These are phyloP conservation scores for Xenopus borealis DNA, from an alignment of 2,113 vertebrate species.

Conservation along the genomic window DNA sequence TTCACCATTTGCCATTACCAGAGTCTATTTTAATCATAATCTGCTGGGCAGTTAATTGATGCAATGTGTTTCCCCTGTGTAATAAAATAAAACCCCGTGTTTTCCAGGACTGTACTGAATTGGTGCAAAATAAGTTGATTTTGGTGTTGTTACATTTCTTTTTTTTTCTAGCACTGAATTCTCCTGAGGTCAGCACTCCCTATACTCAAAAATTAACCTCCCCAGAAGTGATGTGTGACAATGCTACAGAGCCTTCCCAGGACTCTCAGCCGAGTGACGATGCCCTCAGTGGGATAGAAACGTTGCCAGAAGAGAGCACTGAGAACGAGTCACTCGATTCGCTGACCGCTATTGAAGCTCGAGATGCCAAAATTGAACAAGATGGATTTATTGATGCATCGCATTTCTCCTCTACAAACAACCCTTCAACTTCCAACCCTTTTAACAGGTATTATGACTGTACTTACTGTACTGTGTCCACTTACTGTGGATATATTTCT, in stretches of 20 bases:
- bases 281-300: not conserved
- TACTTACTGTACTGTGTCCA: constrained; percentile 5
- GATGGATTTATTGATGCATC: no score
- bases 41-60: no score
- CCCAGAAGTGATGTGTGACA: not conserved
- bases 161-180: not conserved
- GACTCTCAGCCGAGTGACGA: no score
- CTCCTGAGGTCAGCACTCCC: no score
- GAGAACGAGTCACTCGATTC: no score
- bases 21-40: no score
- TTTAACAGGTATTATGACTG: constrained; percentile 62
- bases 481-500: not conserved
- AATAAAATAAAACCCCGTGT: no score
- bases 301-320: not conserved
- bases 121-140: no score
- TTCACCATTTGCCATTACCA: no score
- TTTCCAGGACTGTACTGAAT: no score
- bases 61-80: no score
- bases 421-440: constrained; percentile 43
- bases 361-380: not conserved
- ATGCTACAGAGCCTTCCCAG: not conserved
- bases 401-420: not conserved
- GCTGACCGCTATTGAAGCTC: not conserved
- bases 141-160: not conserved
- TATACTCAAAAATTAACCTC: not conserved